These are phyloP conservation scores for Cydia amplana DNA, from an alignment of 1,140 invertebrate species.

Conservation along the genomic window DNA sequence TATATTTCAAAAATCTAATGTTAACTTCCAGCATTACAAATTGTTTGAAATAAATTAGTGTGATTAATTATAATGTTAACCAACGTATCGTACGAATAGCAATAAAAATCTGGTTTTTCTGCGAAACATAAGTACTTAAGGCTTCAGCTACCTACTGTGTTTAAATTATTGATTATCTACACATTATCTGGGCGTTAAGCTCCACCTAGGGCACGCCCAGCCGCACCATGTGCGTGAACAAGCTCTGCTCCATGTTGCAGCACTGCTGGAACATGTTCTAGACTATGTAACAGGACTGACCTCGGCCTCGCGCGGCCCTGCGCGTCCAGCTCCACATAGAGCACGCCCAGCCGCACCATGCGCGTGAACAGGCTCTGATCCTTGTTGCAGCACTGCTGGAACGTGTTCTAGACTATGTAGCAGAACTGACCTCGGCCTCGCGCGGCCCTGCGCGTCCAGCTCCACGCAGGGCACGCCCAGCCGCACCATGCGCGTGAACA, in stretches of 20 bases:
- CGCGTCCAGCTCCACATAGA: slow-evolving; percentile 97
- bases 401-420: slow-evolving; percentile 96
- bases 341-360: slow-evolving; percentile 97
- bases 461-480: slow-evolving; percentile 98
- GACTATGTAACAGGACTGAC: slow-evolving; percentile 81
- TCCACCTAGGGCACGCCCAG: slow-evolving; percentile 98
- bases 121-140: too few relatives aligned
- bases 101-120: too few relatives aligned
- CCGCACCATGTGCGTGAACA: slow-evolving; percentile 97
- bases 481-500: slow-evolving; percentile 97
- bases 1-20: too few relatives aligned
- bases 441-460: slow-evolving; percentile 98
- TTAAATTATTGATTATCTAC: too few relatives aligned
- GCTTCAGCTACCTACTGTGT: too few relatives aligned
- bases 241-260: slow-evolving; percentile 97
- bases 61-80: too few relatives aligned
- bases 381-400: slow-evolving; percentile 99
- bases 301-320: slow-evolving; percentile 96
- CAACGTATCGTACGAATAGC: too few relatives aligned
- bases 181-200: slow-evolving; percentile 93
- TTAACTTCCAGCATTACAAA: too few relatives aligned
- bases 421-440: slow-evolving; percentile 85
- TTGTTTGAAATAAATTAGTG: too few relatives aligned
- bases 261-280: slow-evolving; percentile 99
- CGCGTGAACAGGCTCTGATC: slow-evolving; percentile 96